phyloP scores from a whole-genome alignment of 2,113 vertebrate species.

The Elephas maximus region DNA sequence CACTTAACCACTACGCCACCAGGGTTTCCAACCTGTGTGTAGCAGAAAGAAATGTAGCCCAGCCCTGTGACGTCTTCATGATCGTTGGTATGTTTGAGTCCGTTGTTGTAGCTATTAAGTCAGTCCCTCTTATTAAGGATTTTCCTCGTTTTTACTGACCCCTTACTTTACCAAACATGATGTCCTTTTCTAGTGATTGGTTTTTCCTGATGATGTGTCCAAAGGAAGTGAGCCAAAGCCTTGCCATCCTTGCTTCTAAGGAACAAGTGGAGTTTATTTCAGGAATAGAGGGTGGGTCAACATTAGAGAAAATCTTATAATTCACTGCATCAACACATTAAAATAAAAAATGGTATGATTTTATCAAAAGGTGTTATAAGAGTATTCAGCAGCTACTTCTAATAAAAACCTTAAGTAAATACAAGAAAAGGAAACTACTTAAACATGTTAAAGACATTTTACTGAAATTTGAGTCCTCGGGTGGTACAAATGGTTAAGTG shows the following conservation, averaged over 20 bases:
- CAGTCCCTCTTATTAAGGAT: neutral
- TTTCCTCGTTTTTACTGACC: neutral
- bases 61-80: neutral
- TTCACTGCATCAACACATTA: neutral
- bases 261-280: neutral
- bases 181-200: neutral
- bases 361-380: neutral
- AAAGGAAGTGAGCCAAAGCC: neutral
- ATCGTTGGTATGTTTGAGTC: neutral
- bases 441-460: too few relatives aligned
- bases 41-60: neutral
- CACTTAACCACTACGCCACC: too few relatives aligned
- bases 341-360: constrained; percentile 4
- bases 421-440: too few relatives aligned
- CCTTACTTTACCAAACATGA: neutral
- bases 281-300: neutral
- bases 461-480: too few relatives aligned
- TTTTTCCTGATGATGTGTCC: neutral
- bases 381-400: neutral
- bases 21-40: neutral
- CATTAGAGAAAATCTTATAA: constrained; percentile 15
- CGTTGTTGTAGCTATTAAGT: neutral
- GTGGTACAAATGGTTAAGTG: too few relatives aligned
- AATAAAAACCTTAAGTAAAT: neutral
- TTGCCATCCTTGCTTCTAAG: too few relatives aligned